Conservation (phyloP, 1,140 invertebrate genomes). For the Alviniconcha marisindica region DNA sequence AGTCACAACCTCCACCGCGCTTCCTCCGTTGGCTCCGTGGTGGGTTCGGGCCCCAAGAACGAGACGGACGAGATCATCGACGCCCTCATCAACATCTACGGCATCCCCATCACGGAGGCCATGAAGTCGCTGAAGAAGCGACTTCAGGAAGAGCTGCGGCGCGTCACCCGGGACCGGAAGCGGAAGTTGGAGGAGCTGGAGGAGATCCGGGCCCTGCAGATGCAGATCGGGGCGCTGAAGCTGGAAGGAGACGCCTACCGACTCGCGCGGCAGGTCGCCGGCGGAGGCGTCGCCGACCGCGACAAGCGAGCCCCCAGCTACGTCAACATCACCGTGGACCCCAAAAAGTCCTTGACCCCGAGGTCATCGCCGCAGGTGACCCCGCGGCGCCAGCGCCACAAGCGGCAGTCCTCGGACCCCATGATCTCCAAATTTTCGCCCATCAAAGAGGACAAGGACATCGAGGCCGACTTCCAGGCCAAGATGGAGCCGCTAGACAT, state of each 20-base stretch:
- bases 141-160: slow-evolving; percentile 79
- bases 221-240: slow-evolving; percentile 70
- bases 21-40: slow-evolving; percentile 39
- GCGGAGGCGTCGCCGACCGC: background rate
- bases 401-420: slow-evolving; percentile 73
- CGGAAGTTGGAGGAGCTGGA: slow-evolving; percentile 76
- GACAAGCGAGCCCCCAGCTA: slow-evolving; percentile 30
- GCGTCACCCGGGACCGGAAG: slow-evolving; percentile 75
- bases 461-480: slow-evolving; percentile 74
- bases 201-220: slow-evolving; percentile 72
- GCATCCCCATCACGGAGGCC: slow-evolving; percentile 76
- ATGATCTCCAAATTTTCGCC: slow-evolving; percentile 78
- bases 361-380: slow-evolving; percentile 73
- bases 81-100: slow-evolving; percentile 70
- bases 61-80: slow-evolving; percentile 72
- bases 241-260: slow-evolving; percentile 62
- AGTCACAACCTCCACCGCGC: slow-evolving; percentile 42
- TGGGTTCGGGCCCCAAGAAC: slow-evolving; percentile 53
- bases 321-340: slow-evolving; percentile 38
- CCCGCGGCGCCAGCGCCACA: slow-evolving; percentile 71
- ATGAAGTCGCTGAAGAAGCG: slow-evolving; percentile 79
- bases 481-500: slow-evolving; percentile 44
- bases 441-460: slow-evolving; percentile 79
- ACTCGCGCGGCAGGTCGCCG: slow-evolving; percentile 34
- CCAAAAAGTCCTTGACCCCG: slow-evolving; percentile 51